A percentile compares a stretch with the other conserved stretches of the same genome.
phyloP scores from a whole-genome alignment of 2,113 vertebrate genomes.

The Pteruthius melanotis region DNA sequence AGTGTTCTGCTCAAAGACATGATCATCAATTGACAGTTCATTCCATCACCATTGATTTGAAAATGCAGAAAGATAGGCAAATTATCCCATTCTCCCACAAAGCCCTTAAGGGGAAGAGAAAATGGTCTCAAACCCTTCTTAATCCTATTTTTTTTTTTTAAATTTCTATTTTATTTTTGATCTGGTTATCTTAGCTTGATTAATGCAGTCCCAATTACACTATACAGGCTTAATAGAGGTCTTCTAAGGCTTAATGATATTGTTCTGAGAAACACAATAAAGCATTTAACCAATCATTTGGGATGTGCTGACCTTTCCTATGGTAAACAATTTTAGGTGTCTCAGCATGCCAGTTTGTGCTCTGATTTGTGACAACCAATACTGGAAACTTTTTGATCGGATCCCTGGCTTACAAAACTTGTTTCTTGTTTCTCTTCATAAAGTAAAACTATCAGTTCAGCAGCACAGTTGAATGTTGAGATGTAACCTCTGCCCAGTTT shows the following conservation, averaged over 20 bases:
- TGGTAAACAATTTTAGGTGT: neutral
- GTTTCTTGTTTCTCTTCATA: neutral
- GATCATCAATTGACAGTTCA: constrained; percentile 32
- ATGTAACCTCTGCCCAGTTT: neutral
- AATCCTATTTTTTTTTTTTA: neutral
- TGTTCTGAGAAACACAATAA: neutral
- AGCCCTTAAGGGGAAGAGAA: neutral
- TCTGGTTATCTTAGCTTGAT: neutral
- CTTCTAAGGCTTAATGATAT: neutral
- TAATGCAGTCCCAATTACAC: neutral
- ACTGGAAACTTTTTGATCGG: rapidly evolving
- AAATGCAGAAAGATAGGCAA: constrained; percentile 11
- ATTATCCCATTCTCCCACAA: neutral
- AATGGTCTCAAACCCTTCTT: neutral
- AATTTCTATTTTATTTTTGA: neutral
- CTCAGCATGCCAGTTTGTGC: neutral
- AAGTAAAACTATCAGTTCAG: neutral
- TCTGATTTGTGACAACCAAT: neutral
- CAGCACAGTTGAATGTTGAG: neutral
- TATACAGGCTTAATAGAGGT: neutral
- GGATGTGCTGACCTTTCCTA: neutral
- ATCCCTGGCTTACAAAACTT: neutral
- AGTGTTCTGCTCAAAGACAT: constrained; percentile 37
- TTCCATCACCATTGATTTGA: neutral
- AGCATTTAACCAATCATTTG: neutral